Evolutionary conservation across 2,113 vertebrate genomes (phyloP).

Genomic region (Malurus melanocephalus): DNA sequence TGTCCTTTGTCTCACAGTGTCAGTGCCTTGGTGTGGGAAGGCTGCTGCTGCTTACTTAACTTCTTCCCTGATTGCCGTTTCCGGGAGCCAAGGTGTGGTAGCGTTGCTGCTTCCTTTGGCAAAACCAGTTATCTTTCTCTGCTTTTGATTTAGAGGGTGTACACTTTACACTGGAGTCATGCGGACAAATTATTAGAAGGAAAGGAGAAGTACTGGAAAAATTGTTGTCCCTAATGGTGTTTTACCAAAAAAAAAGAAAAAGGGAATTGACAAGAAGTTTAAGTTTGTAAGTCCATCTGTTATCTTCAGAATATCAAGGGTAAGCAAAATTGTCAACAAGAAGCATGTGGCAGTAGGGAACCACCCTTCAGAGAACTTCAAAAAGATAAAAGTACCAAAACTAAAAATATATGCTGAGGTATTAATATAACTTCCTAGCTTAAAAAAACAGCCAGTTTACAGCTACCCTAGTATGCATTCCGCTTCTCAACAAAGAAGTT

Average conservation of each 20-base stretch:
- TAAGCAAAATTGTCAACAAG: not conserved
- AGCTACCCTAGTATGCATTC: not conserved
- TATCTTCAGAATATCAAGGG: not conserved
- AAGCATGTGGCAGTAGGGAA: not conserved
- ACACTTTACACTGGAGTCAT: not conserved
- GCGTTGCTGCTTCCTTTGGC: conserved; percentile 39
- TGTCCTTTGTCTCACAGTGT: not conserved
- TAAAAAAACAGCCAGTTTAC: not conserved
- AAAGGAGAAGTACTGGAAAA: not conserved
- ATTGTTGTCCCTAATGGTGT: not conserved
- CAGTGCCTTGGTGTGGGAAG: not conserved
- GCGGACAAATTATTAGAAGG: not conserved
- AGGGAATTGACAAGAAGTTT: not conserved
- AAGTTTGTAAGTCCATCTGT: not conserved
- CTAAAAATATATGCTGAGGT: not conserved
- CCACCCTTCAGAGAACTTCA: not conserved
- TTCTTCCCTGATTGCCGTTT: conserved; percentile 2
- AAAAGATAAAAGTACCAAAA: not conserved
- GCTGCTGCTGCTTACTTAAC: not conserved
- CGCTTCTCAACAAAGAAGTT: not conserved
- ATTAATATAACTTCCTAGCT: not conserved
- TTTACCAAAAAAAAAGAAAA: not conserved
- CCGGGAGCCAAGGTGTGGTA: conserved; percentile 41
- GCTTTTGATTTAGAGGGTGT: conserved; percentile 13
- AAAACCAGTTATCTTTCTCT: conserved; percentile 38